Base-by-base conservation (phyloP, 1,140 invertebrate species). In the Drosophila neocordata region DNA sequence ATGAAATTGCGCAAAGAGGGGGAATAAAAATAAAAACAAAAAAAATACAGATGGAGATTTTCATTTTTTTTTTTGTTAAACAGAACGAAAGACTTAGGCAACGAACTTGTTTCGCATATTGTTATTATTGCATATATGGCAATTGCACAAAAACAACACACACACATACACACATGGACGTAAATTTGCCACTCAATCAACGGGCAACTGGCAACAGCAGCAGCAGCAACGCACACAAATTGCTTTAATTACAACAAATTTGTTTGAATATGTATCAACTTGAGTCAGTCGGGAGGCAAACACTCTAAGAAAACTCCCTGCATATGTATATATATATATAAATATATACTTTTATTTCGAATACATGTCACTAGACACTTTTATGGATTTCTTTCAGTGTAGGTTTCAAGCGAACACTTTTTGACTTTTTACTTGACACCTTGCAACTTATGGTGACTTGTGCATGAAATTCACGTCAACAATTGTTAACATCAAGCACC, bases 241-340 rank as follows among this genome's bases (percentile, higher is more conserved):
- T 88, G 75, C 79, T 88, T 87, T 88, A 87, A 87, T 87, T 83
- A 74, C 84, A 87, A 89, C 74, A 87, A 89, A 87, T 87, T 89
- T 87, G 73, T 72, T 77, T 79, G 69, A 88, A 68, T 70, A 79
- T 78, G 52, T 78, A 87, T 85, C 78, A 81, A 78, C 67, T 87
- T 64, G 73, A 70, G 69, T 58, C 59, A 65, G 65, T 73, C 55
- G 15, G 34, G 13, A 41, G 34, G 27, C 34, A 31, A n/a, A 35
- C 20, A 27, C 70, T 73, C 71, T 73, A n/a, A 0, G 6, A 66
- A 18, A 73, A 75, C 56, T 12, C 6, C 7, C 24, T 31, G 12
- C 5, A 9, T n/a, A 27, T 24, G 2, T 11, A 18, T 1, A 35
- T 31, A 34, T 6, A 18, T 13, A 8, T 9, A 1, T n/a, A 56